Base-by-base conservation (phyloP, 2,888 invertebrate genomes). In the Balanococcus diminutus region DNA sequence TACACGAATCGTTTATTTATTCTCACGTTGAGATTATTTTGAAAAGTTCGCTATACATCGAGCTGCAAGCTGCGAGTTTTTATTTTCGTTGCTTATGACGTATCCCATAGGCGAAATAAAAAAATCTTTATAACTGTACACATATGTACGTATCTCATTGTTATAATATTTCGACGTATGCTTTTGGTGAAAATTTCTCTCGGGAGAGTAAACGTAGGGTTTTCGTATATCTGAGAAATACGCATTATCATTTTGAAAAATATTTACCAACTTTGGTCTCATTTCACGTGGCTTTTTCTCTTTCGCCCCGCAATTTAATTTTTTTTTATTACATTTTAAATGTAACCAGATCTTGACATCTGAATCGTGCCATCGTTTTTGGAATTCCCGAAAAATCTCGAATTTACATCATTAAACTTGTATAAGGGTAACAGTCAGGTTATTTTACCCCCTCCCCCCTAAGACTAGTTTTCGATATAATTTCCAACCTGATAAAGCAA, bases 141-240 rank as follows among this genome's bases (percentile, higher is more conserved):
- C 67, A 25, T 25, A 25, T 61, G 19, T 67, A 67, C 16, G 67
- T 67, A 67, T 67, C 67, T 67, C 28, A 67, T 67, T 67, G 67
- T 67, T 67, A 67, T 67, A 67, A 67, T 67, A 67, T 67, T 67
- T 67, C 67, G 67, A 67, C 67, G 67, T 67, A 67, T 67, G 67
- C 67, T 67, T n/a, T 28, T 67, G 28, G 67, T 67, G 28, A 67
- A 67, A 67, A 67, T 67, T 67, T 67, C 67, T 67, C 67, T 67
- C 67, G 67, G 67, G 67, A 31, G 67, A 67, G 67, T 67, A 28
- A 67, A 16, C 67, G 16, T 16, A 67, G 67, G n/a, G 28, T 67
- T 67, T 25, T 28, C 22, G 56, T 56, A 28, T 28, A 67, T 67
- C 31, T 67, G 16, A 67, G 67, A 67, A 67, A 31, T 67, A 67